These are phyloP conservation scores for Epistrophe eligans DNA, from an alignment of 2,888 invertebrate genomes.

Conservation along the genomic window DNA sequence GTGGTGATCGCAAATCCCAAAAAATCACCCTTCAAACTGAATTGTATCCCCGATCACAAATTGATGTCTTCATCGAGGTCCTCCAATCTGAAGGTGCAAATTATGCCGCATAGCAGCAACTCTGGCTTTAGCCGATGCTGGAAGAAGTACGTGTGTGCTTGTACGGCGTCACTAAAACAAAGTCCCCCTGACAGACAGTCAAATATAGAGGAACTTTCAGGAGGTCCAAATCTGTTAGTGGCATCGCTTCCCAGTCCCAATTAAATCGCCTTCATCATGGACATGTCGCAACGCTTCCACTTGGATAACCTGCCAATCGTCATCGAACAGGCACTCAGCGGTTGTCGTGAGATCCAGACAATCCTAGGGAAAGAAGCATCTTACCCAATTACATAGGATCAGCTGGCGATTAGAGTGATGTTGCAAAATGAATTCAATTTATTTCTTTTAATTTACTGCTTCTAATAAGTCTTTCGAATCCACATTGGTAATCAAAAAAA, in stretches of 20 bases:
- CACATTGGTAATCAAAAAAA: constrained; percentile 78
- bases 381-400: constrained; percentile 86
- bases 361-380: constrained; percentile 93
- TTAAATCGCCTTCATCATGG: constrained; percentile 89
- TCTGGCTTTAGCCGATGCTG: constrained; percentile 97
- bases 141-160: constrained; percentile 97
- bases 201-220: constrained; percentile 93
- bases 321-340: constrained; percentile 92
- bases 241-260: constrained; percentile 93
- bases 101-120: constrained; percentile 96
- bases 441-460: constrained; percentile 61
- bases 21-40: constrained; percentile 96
- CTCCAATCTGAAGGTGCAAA: constrained; percentile 95
- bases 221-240: constrained; percentile 92
- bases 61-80: constrained; percentile 98
- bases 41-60: constrained; percentile 95
- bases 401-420: constrained; percentile 88
- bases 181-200: constrained; percentile 93
- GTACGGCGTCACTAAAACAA: constrained; percentile 94
- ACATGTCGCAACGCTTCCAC: constrained; percentile 93
- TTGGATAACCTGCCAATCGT: constrained; percentile 93
- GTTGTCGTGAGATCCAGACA: constrained; percentile 93
- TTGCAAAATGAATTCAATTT: constrained; percentile 79
- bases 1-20: constrained; percentile 95
- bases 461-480: constrained; percentile 63